Conservation (phyloP, 1,140 invertebrate species). For the Aphelenchoides fujianensis region DNA sequence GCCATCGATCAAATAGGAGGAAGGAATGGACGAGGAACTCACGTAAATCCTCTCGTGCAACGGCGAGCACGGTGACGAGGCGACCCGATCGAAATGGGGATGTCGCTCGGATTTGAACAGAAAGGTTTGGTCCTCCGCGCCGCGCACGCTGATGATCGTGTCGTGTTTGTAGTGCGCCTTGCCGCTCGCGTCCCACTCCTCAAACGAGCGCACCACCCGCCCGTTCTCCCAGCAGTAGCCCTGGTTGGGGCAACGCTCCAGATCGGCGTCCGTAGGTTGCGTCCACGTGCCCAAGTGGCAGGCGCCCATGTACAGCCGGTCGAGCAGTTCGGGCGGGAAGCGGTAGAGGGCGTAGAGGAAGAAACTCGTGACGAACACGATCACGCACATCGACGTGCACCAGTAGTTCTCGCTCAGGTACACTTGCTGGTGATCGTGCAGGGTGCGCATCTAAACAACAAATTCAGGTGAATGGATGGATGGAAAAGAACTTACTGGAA, state of each 20-base stretch:
- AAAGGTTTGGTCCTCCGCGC: neutral
- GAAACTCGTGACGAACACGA: constrained; percentile 79
- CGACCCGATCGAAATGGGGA: constrained; percentile 18
- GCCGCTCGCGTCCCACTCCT: neutral
- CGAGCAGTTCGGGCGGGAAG: constrained; percentile 75
- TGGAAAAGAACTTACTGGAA: constrained; percentile 70
- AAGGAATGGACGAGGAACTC: constrained; percentile 53
- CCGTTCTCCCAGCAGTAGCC: neutral
- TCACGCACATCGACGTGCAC: constrained; percentile 76
- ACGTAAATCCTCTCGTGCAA: constrained; percentile 81
- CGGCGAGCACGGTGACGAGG: constrained; percentile 68
- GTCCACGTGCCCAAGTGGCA: constrained; percentile 78
- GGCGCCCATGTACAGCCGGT: constrained; percentile 81
- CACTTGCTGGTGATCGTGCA: too few species aligned
- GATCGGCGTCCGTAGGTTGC: constrained; percentile 15
- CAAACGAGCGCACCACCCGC: neutral
- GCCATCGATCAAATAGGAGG: constrained; percentile 26
- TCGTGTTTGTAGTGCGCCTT: neutral
- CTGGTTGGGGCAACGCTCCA: neutral
- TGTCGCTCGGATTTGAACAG: constrained; percentile 8
- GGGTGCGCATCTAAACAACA: too few species aligned
- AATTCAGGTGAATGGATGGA: too few species aligned
- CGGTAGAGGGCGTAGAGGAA: constrained; percentile 77
- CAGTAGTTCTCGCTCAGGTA: constrained; percentile 79
- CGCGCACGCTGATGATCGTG: constrained; percentile 11